Evolutionary conservation across 2,888 invertebrate genomes (phyloP), one percentile per base, ranked within the genome.

Genomic region (Acrocera orbiculus): DNA sequence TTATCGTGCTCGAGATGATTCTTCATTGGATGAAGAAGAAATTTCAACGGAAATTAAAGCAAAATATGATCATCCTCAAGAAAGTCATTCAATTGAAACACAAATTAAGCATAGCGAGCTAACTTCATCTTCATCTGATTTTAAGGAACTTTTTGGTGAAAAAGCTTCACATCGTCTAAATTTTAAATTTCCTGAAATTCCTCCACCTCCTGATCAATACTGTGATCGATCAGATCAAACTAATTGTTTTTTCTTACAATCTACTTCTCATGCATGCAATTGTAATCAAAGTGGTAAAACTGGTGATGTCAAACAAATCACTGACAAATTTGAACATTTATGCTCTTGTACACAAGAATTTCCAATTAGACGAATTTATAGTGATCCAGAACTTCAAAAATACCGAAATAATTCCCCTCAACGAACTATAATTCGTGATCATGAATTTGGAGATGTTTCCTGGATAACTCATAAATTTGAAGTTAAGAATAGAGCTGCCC

Each of bases 71-170:
- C 37, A 43, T 10, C 39, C 44, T 41, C 51, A 55, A 22, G 58
- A 52, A 47, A 52, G 66, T 31, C 56, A 59, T n/a, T 75, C 29
- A 19, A 15, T 27, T 30, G 19, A 30, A 32, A 24, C 26, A 16
- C 16, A 22, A 3, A 13, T 19, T 24, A 14, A 19, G 16, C 53
- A 54, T 34, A 48, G 48, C n/a, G 55, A 58, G 32, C 40, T 58
- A n/a, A 58, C 55, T 37, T 53, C 52, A 16, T 61, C 61, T 0
- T 44, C 53, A 5, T 54, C 81, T 20, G 75, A 81, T 56, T 60
- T 85, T 35, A 80, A 78, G 49, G 85, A 83, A 44, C 61, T 82
- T n/a, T 83, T 80, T 49, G 85, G 85, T 0, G 83, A 85, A 53
- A 68, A 65, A 16, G 69, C 72, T 42, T 63, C 46, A 3, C 46